Percentiles rank a stretch among this genome's conserved stretches.
These are phyloP conservation scores for Pegoplata infirma DNA, from an alignment of 2,888 invertebrate species.

Conservation along the genomic window DNA sequence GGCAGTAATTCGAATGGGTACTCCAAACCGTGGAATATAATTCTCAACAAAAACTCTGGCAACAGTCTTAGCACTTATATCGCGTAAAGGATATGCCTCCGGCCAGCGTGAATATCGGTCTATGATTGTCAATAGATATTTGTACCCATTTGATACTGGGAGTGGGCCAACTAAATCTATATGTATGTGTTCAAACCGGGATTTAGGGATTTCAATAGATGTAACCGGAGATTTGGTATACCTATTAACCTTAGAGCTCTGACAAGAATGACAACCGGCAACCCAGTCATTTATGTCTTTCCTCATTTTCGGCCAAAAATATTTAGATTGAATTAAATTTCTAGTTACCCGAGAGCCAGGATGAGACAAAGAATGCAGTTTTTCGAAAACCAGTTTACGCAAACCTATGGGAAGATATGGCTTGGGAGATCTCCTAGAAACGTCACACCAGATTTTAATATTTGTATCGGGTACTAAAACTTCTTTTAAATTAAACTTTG, in stretches of 20 bases:
- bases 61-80: neutral
- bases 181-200: neutral
- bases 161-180: neutral
- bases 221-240: neutral
- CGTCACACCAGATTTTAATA: too few species aligned
- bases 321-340: too few species aligned
- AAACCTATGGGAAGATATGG: too few species aligned
- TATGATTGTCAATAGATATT: neutral
- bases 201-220: conserved; percentile 4
- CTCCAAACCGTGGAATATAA: neutral
- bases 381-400: too few species aligned
- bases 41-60: conserved; percentile 5
- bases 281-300: too few species aligned
- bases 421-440: too few species aligned
- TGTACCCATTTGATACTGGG: neutral
- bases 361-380: too few species aligned
- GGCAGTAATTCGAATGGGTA: neutral
- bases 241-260: neutral
- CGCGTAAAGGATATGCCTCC: neutral
- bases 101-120: neutral
- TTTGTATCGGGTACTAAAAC: too few species aligned
- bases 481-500: too few species aligned
- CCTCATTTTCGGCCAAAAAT: too few species aligned
- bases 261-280: neutral
- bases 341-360: too few species aligned